Conservation (phyloP, 2,888 invertebrate species). For the Pimpla rufipes region DNA sequence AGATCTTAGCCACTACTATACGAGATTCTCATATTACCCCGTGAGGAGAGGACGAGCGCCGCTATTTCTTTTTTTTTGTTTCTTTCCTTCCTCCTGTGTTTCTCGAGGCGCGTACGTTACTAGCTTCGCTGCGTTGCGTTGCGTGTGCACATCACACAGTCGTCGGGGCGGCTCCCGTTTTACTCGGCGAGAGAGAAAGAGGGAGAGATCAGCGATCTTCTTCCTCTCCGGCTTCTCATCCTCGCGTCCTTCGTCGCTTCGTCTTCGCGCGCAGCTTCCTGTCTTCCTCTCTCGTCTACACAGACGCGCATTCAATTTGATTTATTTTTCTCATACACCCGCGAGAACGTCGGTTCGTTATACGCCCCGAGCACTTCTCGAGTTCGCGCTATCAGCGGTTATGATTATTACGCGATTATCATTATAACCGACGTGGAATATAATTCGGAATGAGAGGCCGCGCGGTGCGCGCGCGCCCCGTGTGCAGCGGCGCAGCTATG, state of each 20-base stretch:
- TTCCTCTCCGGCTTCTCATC: slow-evolving; percentile 36
- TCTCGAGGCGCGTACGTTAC: slow-evolving; percentile 49
- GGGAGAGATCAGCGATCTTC: slow-evolving; percentile 24
- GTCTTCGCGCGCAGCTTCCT: slow-evolving; percentile 57
- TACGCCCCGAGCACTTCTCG: slow-evolving; percentile 52
- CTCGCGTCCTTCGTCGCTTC: slow-evolving; percentile 40
- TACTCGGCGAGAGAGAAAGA: slow-evolving; percentile 71
- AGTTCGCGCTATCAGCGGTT: slow-evolving; percentile 69
- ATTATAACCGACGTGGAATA: slow-evolving; percentile 69
- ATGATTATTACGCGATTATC: slow-evolving; percentile 79
- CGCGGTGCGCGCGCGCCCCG: slow-evolving; percentile 2
- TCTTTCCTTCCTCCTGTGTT: slow-evolving; percentile 69
- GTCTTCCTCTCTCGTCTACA: slow-evolving; percentile 47
- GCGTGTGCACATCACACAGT: slow-evolving; percentile 61
- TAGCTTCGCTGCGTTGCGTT: slow-evolving; percentile 42
- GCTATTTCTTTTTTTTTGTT: slow-evolving; percentile 66
- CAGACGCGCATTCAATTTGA: slow-evolving; percentile 5
- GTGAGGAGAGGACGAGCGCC: slow-evolving; percentile 54
- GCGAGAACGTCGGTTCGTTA: slow-evolving; percentile 57
- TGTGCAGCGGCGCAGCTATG: too few species aligned
- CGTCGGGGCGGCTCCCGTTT: slow-evolving; percentile 80
- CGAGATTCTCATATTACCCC: slow-evolving; percentile 83
- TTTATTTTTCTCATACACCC: slow-evolving; percentile 19
- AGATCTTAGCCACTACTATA: slow-evolving; percentile 83
- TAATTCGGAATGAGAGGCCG: slow-evolving; percentile 58